Percentiles rank a stretch among this genome's conserved stretches.
These are phyloP conservation scores for Cenopis cana DNA, from an alignment of 2,888 invertebrate species.

Conservation along the genomic window DNA sequence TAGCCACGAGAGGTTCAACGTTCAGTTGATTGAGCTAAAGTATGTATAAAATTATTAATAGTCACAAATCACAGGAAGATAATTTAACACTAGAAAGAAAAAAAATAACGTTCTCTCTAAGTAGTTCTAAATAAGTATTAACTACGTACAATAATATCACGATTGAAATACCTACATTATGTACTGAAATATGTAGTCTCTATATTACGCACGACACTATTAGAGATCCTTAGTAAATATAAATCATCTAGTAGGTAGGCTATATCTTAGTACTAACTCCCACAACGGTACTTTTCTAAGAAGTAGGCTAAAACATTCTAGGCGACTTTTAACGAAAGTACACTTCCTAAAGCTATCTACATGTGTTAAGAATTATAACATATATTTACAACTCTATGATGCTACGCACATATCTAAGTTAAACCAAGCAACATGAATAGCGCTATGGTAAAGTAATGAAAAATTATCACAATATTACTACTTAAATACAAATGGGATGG, in stretches of 20 bases:
- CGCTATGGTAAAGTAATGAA: conserved; percentile 56
- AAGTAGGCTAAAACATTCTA: conserved; percentile 68
- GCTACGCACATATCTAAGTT: conserved; percentile 49
- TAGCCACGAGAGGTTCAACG: conserved; percentile 76
- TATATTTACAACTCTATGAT: conserved; percentile 37
- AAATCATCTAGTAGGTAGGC: conserved; percentile 36
- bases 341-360: conserved; percentile 52
- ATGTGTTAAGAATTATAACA: conserved; percentile 38
- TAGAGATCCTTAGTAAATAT: conserved; percentile 37
- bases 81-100: conserved; percentile 69
- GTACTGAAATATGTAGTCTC: conserved; percentile 31
- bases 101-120: conserved; percentile 65
- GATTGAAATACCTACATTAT: conserved; percentile 64
- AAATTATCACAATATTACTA: conserved; percentile 80
- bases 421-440: conserved; percentile 60
- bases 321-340: conserved; percentile 65
- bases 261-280: conserved; percentile 48
- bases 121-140: conserved; percentile 62
- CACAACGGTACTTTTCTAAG: conserved; percentile 55
- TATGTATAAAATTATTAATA: conserved; percentile 80
- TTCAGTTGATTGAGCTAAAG: conserved; percentile 75
- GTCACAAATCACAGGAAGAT: conserved; percentile 82
- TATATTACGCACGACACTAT: conserved; percentile 43
- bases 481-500: conserved; percentile 55
- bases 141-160: conserved; percentile 67